Evolutionary conservation across 2,888 invertebrate species (phyloP).

Genomic region (Lasioglossum villosulum): DNA sequence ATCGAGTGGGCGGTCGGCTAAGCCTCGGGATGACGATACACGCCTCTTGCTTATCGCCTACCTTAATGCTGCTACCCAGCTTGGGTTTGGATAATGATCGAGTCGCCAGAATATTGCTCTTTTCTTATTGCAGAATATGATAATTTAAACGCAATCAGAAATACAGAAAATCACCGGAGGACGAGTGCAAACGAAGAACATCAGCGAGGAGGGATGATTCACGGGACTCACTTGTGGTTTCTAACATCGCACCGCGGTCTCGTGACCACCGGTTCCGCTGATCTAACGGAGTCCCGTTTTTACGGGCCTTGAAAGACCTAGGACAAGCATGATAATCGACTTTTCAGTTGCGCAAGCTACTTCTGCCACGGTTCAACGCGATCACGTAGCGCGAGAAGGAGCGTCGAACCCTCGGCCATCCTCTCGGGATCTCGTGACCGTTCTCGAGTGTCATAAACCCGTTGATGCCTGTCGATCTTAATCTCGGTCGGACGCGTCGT

Average conservation of each 20-base stretch:
- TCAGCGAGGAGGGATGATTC: conserved; percentile 14
- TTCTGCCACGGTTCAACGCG: conserved; percentile 22
- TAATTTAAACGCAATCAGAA: too few species aligned
- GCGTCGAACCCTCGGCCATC: conserved; percentile 39
- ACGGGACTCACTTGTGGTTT: conserved; percentile 54
- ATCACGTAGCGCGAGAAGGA: conserved; percentile 42
- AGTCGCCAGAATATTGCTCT: background rate
- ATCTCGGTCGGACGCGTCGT: conserved; percentile 33
- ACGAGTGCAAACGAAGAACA: background rate
- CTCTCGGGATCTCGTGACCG: conserved; percentile 42
- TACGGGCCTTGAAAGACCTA: conserved; percentile 54
- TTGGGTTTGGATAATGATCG: background rate
- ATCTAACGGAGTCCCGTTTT: conserved; percentile 50
- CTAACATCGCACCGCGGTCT: background rate
- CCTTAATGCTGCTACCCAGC: background rate
- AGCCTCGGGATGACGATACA: background rate
- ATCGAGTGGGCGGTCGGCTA: conserved; percentile 1
- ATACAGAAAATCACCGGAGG: too few species aligned
- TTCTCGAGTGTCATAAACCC: conserved; percentile 46
- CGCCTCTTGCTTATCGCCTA: background rate
- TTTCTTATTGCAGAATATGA: background rate
- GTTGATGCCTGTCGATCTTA: conserved; percentile 52
- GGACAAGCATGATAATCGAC: conserved; percentile 46
- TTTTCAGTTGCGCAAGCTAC: conserved; percentile 36
- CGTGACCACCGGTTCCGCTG: conserved; percentile 23